A percentile compares a stretch with the other conserved stretches of the same genome.
Conservation (phyloP, 2,113 vertebrate genomes). For the Coptodon bakossiorum region DNA sequence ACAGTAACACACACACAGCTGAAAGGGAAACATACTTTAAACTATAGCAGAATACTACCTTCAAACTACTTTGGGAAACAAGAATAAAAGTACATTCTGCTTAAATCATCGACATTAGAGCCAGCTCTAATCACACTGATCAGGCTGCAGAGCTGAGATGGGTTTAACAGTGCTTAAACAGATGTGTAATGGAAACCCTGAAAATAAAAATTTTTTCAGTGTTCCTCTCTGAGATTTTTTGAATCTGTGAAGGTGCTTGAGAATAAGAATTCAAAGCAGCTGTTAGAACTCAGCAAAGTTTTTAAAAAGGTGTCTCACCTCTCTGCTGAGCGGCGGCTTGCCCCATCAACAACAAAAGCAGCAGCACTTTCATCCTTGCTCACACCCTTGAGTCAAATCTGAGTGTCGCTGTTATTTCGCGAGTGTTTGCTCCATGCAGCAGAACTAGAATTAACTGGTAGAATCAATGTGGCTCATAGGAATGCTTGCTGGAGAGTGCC, state of each 20-base stretch:
- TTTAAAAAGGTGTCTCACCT: constrained; percentile 7
- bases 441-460: not conserved
- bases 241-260: not conserved
- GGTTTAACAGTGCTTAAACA: not conserved
- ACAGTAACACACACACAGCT: not conserved
- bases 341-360: constrained; percentile 25
- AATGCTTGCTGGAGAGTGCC: constrained; percentile 25
- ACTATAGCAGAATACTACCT: fast-evolving
- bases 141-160: not conserved
- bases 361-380: constrained; percentile 31
- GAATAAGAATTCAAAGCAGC: not conserved
- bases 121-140: not conserved
- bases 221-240: not conserved
- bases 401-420: not conserved
- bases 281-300: not conserved
- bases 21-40: not conserved
- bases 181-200: not conserved
- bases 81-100: not conserved
- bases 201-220: not conserved
- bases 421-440: not conserved
- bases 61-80: not conserved
- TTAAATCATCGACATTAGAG: not conserved
- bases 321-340: constrained; percentile 21
- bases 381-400: not conserved
- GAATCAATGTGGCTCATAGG: not conserved